Conservation (phyloP, 2,888 invertebrate genomes). For the Limnephilus rhombicus region DNA sequence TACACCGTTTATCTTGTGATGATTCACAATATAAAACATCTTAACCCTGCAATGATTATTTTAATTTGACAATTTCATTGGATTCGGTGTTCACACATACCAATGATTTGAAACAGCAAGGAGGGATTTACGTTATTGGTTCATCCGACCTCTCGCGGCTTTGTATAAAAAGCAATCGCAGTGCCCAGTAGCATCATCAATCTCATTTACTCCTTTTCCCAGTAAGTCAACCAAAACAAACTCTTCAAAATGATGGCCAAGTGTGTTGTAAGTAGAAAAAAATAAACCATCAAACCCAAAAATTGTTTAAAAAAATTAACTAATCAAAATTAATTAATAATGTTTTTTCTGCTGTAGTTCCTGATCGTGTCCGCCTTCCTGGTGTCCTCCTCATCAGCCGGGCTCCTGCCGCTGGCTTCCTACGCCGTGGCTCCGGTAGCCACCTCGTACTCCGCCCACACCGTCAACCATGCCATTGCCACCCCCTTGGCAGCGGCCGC, state of each 20-base stretch:
- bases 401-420: conserved; percentile 70
- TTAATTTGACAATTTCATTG: neutral
- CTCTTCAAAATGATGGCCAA: conserved; percentile 58
- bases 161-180: conserved; percentile 20
- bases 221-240: conserved; percentile 50
- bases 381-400: conserved; percentile 70
- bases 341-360: conserved; percentile 70
- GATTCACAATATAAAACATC: neutral
- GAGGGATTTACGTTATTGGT: neutral
- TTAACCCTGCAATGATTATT: neutral
- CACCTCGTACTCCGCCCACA: conserved; percentile 85
- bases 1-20: neutral
- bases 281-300: neutral
- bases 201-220: conserved; percentile 11
- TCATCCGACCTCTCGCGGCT: neutral
- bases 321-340: neutral
- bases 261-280: conserved; percentile 50
- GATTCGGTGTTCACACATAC: neutral
- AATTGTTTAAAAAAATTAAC: neutral
- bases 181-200: conserved; percentile 29
- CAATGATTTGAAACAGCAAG: neutral
- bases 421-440: conserved; percentile 83
- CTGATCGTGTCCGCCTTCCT: conserved; percentile 72
- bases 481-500: conserved; percentile 73
- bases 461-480: conserved; percentile 86